These are phyloP conservation scores for Zosterops japonicus DNA, from an alignment of 2,113 vertebrate species.

Conservation along the genomic window DNA sequence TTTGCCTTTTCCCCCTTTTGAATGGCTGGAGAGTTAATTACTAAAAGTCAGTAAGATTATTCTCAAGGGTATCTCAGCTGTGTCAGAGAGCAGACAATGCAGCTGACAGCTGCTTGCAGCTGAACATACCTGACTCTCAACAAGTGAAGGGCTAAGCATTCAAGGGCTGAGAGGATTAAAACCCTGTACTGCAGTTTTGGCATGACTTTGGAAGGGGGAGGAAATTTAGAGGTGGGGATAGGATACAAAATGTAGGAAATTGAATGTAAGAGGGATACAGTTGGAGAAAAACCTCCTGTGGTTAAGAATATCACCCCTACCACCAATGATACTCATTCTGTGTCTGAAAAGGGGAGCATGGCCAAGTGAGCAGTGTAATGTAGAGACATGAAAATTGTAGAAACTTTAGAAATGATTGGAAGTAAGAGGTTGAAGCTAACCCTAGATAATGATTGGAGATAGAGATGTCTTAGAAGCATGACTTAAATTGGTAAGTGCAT, in stretches of 20 bases:
- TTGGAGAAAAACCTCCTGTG: background rate
- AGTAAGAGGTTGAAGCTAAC: background rate
- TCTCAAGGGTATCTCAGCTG: background rate
- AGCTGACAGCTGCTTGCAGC: background rate
- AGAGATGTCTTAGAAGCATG: background rate
- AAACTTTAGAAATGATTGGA: background rate
- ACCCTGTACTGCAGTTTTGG: background rate
- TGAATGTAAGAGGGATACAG: background rate
- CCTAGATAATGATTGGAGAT: background rate
- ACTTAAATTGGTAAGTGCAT: background rate
- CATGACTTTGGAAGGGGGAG: background rate
- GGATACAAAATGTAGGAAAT: background rate
- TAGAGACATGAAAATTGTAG: background rate
- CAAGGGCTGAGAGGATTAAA: background rate
- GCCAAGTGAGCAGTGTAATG: background rate
- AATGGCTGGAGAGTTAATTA: background rate
- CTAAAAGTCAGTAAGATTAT: background rate
- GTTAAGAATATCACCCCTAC: background rate
- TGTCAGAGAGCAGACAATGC: background rate
- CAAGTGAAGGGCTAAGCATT: background rate
- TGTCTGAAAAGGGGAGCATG: background rate
- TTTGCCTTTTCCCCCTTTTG: background rate
- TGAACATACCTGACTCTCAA: background rate
- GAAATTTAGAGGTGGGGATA: background rate
- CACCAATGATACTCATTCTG: rapidly evolving